Conservation (phyloP, 2,797 vertebrate species). For the Cottoperca gobio region DNA sequence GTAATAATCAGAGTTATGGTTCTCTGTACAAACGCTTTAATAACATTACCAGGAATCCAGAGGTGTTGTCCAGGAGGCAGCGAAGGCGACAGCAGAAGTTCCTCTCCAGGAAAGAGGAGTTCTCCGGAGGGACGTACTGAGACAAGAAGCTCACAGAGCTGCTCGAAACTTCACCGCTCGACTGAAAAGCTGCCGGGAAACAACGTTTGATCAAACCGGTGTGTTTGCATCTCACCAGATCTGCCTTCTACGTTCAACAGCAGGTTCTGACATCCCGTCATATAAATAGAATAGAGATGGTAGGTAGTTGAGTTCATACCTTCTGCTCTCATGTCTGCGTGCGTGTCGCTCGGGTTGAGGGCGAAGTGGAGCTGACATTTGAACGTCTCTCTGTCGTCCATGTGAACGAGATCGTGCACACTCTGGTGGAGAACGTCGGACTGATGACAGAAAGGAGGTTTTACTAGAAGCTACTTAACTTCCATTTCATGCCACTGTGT, state of each 20-base stretch:
- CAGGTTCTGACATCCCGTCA: no score
- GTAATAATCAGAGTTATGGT: no score
- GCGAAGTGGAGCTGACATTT: constrained; percentile 65
- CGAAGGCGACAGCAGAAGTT: constrained; percentile 57
- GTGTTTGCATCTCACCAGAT: neutral
- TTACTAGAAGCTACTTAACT: neutral
- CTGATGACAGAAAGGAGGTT: constrained; percentile 48
- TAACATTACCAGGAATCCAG: constrained; percentile 63
- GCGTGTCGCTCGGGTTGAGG: constrained; percentile 20
- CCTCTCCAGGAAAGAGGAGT: constrained; percentile 52
- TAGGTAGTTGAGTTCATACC: neutral
- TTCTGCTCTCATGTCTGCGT: neutral
- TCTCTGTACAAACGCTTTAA: no score
- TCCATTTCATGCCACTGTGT: neutral
- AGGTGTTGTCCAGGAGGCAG: constrained; percentile 78
- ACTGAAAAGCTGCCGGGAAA: constrained; percentile 20
- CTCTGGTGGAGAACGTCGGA: constrained; percentile 80
- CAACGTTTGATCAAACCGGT: neutral
- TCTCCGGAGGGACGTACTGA: constrained; percentile 28
- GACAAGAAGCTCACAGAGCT: constrained; percentile 5
- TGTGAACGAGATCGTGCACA: constrained; percentile 75
- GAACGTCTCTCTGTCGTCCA: constrained; percentile 73
- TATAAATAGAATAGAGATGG: no score
- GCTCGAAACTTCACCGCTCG: neutral
- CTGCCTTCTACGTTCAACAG: neutral